Evolutionary conservation across 2,888 invertebrate genomes (phyloP).

Genomic region (Ptilodon capucinus): DNA sequence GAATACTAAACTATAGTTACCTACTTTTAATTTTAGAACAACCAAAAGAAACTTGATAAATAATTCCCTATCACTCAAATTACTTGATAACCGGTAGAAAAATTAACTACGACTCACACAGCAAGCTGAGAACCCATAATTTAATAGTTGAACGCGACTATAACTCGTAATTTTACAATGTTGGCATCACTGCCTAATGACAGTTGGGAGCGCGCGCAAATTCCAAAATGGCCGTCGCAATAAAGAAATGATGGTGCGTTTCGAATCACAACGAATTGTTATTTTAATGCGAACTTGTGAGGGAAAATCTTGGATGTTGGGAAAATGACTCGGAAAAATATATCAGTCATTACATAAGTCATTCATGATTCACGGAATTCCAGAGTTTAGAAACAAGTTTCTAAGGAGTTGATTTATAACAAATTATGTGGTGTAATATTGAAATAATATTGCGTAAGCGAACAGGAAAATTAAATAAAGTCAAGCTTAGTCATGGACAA

Average conservation of each 20-base stretch:
- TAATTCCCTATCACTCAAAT: slow-evolving; percentile 44
- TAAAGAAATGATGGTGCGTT: slow-evolving; percentile 70
- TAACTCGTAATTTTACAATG: slow-evolving; percentile 74
- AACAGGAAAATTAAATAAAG: no score
- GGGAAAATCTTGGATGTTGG: slow-evolving; percentile 43
- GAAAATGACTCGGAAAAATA: slow-evolving; percentile 27
- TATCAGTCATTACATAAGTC: background rate
- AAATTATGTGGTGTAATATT: no score
- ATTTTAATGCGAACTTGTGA: slow-evolving; percentile 53
- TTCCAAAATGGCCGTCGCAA: slow-evolving; percentile 71
- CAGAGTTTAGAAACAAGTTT: no score
- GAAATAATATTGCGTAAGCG: no score
- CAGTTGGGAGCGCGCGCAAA: slow-evolving; percentile 65
- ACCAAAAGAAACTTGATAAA: slow-evolving; percentile 26
- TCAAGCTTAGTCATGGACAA: no score
- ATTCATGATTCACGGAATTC: background rate
- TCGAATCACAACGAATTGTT: slow-evolving; percentile 67
- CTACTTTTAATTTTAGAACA: background rate
- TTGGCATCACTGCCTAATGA: slow-evolving; percentile 79
- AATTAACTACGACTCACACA: slow-evolving; percentile 57
- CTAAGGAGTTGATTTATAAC: no score
- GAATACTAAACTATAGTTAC: background rate
- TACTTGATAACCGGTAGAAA: slow-evolving; percentile 62
- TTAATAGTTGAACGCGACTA: slow-evolving; percentile 71
- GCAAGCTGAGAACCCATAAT: slow-evolving; percentile 62